phyloP scores from a whole-genome alignment of 92 coral and sea anemone genomes.

The Virgularia gustaviana region DNA sequence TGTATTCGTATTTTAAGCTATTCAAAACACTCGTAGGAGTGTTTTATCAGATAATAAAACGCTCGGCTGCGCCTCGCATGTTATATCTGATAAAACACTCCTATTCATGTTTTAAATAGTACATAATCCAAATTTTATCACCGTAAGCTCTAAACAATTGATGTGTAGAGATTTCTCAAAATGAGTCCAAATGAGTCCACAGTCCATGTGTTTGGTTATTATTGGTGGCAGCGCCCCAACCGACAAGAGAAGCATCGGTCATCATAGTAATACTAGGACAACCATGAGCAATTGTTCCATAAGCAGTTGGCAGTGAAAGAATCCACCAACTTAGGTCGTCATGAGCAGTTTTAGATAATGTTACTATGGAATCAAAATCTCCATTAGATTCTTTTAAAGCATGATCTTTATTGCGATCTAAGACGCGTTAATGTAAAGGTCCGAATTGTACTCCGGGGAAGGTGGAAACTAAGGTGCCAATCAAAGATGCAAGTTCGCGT shows the following conservation, averaged over 20 bases:
- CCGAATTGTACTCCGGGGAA: constrained; percentile 54
- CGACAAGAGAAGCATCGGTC: constrained; percentile 44
- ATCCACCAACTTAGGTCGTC: constrained; percentile 51
- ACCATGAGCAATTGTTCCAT: constrained; percentile 48
- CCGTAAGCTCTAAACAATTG: constrained; percentile 39
- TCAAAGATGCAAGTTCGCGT: constrained; percentile 5
- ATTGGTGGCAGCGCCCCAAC: constrained; percentile 47
- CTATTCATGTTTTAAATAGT: too few relatives aligned
- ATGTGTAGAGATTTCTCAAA: constrained; percentile 17
- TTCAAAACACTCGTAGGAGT: too few relatives aligned
- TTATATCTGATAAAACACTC: too few relatives aligned
- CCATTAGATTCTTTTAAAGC: constrained; percentile 23
- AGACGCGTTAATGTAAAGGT: constrained; percentile 34
- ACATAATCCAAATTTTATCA: too few relatives aligned
- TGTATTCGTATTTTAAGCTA: too few relatives aligned
- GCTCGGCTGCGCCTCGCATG: too few relatives aligned
- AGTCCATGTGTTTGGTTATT: constrained; percentile 45
- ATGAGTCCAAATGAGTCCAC: constrained; percentile 4
- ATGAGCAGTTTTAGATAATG: constrained; percentile 9
- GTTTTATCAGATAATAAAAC: too few relatives aligned
- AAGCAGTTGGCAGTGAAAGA: constrained; percentile 28
- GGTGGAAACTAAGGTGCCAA: constrained; percentile 50
- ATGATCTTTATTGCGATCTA: constrained; percentile 39
- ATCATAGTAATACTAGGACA: constrained; percentile 25
- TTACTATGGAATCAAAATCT: constrained; percentile 33